Percentiles rank a stretch among this genome's conserved stretches.
Conservation (phyloP, 2,888 invertebrate genomes). For the Tenthredo livida region DNA sequence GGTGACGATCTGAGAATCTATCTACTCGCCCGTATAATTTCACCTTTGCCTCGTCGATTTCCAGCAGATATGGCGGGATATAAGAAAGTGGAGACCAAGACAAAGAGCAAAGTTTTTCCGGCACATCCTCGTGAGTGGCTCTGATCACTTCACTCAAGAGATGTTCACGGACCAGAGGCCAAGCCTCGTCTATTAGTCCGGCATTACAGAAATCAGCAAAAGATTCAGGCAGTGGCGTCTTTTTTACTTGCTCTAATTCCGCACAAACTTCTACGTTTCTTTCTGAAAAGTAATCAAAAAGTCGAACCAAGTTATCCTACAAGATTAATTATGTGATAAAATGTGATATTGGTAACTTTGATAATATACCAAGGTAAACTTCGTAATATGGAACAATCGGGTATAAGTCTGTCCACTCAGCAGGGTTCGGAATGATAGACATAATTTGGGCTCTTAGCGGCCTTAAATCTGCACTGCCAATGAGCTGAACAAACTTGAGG, state of each 20-base stretch:
- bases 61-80: not conserved
- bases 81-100: not conserved
- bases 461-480: not conserved
- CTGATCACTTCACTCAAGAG: slow-evolving; percentile 4
- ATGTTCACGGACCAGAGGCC: not conserved
- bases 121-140: not conserved
- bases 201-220: not conserved
- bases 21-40: not conserved
- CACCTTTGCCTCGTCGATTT: slow-evolving; percentile 19
- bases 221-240: not conserved
- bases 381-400: not conserved
- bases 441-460: not conserved
- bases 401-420: not conserved
- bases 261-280: not conserved
- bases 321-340: not conserved
- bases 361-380: slow-evolving; percentile 8
- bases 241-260: not conserved
- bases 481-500: not conserved
- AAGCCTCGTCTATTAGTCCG: no score
- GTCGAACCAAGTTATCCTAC: not conserved
- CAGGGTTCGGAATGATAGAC: not conserved
- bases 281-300: not conserved
- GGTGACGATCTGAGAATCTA: not conserved
- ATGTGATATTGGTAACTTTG: not conserved
- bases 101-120: slow-evolving; percentile 8